Evolutionary conservation across 2,888 invertebrate genomes (phyloP), one percentile per base, ranked within the genome.

Genomic region (Morinoia aosen): DNA sequence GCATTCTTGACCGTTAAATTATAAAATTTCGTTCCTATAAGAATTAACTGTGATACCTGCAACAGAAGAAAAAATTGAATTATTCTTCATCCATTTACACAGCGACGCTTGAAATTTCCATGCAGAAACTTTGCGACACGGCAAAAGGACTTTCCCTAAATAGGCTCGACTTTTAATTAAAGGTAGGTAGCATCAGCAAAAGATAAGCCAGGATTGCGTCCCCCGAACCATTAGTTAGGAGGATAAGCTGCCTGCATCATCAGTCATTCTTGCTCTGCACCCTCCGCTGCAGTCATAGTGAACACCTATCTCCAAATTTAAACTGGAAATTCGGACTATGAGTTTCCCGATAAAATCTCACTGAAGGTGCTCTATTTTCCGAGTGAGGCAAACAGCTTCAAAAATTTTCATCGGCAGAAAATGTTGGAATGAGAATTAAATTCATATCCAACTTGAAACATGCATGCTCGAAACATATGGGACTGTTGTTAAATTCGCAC

Each of bases 181-280:
- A 93, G 93, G 93, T 57, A 93, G 93, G 93, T 93, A 33, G 93
- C 93, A 93, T 93, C 93, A 93, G 93, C 93, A 93, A 93, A 57
- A 93, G 93, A 93, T 93, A 93, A 93, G 93, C 93, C 93, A 57
- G 93, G 93, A 93, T 93, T 93, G 93, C 57, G 93, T n/a, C 93
- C 40, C n/a, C 8, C 57, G 58, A 39, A 93, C 93, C 93, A 93
- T 93, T 93, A 93, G 93, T 93, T 93, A 93, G 58, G n/a, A 57
- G 48, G 93, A 93, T 93, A 93, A 93, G 93, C 93, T 57, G 93
- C 48, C 58, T 33, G 48, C 93, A 57, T 57, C 93, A 93, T 93
- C 93, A 93, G 57, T 93, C 93, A 93, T 93, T 93, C 57, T 39
- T 90, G 39, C 40, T 90, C 48, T 39, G 40, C 90, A 90, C 90